Percentiles rank a stretch among this genome's conserved stretches.
phyloP scores from a whole-genome alignment of 1,140 invertebrate genomes.

The Nylanderia fulva region DNA sequence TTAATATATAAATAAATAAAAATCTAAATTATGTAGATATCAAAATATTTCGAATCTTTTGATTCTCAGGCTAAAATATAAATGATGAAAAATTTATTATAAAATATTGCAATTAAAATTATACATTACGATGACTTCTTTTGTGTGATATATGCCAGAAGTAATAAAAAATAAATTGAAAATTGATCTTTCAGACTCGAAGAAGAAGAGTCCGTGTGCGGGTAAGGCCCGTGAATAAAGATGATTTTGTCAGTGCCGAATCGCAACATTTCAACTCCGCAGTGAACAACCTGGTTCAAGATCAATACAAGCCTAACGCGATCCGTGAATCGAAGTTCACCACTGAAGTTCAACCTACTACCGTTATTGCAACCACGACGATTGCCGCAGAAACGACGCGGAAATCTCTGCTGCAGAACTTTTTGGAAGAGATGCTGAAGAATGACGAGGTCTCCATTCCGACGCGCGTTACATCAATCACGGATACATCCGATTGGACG shows the following conservation, averaged over 20 bases:
- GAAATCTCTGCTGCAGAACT: conserved; percentile 68
- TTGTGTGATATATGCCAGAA: not conserved
- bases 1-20: too few species aligned
- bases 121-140: not conserved
- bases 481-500: conserved; percentile 61
- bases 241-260: conserved; percentile 82
- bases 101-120: not conserved
- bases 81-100: not conserved
- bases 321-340: conserved; percentile 29
- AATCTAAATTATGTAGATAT: too few species aligned
- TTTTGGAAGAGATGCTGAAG: conserved; percentile 75
- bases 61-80: too few species aligned
- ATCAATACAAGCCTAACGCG: conserved; percentile 66
- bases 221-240: conserved; percentile 74
- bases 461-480: conserved; percentile 28
- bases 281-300: conserved; percentile 77
- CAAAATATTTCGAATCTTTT: too few species aligned
- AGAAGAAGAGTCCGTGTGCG: conserved; percentile 80
- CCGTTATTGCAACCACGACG: conserved; percentile 17
- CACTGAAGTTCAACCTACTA: conserved; percentile 35
- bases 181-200: conserved; percentile 72
- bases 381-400: conserved; percentile 7
- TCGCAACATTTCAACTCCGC: conserved; percentile 81
- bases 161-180: not conserved
- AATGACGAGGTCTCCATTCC: conserved; percentile 57